Conservation (phyloP, 2,888 invertebrate species). For the Machimus atricapillus region DNA sequence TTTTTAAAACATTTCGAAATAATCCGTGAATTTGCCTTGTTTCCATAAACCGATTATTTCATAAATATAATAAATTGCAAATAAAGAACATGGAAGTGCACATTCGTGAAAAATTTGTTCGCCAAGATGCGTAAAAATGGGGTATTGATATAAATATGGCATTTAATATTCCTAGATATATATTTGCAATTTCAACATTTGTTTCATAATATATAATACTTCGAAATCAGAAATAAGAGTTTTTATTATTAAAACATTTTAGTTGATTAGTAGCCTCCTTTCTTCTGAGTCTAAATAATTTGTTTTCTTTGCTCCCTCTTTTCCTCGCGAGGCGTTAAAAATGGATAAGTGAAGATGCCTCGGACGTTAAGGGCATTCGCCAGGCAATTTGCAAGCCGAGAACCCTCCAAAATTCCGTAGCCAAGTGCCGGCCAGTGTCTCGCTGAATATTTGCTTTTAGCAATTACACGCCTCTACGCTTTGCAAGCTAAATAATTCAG, state of each 20-base stretch:
- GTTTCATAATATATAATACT: background rate
- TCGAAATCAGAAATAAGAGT: background rate
- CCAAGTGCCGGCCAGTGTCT: background rate
- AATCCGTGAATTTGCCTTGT: too few relatives aligned
- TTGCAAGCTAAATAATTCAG: conserved; percentile 1
- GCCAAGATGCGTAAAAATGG: too few relatives aligned
- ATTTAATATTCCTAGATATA: too few relatives aligned
- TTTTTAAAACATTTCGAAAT: too few relatives aligned
- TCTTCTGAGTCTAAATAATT: background rate
- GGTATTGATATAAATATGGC: too few relatives aligned
- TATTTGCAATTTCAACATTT: background rate
- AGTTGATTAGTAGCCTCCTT: background rate
- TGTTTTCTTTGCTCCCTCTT: background rate
- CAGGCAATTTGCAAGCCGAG: background rate
- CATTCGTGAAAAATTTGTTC: too few relatives aligned
- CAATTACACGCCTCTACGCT: background rate
- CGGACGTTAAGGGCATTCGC: background rate
- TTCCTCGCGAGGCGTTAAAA: background rate
- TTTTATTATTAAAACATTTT: background rate
- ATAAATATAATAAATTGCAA: too few relatives aligned
- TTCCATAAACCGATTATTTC: too few relatives aligned
- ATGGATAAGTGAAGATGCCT: background rate
- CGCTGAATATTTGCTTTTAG: background rate
- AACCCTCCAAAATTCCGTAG: background rate
- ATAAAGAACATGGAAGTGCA: too few relatives aligned